A percentile compares a stretch with the other conserved stretches of the same genome.
Conservation (phyloP, 2,113 vertebrate species). For the Girardinichthys multiradiatus region DNA sequence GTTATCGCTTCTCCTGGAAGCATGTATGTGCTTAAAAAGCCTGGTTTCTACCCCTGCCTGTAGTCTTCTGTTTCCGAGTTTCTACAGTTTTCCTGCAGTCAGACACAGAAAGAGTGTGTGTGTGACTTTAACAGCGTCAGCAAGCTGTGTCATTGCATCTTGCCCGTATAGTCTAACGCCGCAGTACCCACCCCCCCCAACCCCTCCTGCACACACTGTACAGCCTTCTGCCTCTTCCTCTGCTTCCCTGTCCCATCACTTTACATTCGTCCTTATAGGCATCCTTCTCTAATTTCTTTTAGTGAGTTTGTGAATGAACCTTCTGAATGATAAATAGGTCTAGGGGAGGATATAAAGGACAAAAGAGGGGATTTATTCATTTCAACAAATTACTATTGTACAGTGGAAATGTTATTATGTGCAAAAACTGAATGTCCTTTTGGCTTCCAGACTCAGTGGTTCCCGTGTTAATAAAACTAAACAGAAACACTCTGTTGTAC, state of each 20-base stretch:
- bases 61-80: neutral
- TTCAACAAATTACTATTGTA: neutral
- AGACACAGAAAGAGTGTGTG: conserved; percentile 1
- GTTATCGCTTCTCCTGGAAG: conserved; percentile 12
- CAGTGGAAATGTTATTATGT: neutral
- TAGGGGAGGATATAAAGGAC: neutral
- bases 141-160: conserved; percentile 65
- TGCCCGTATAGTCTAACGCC: conserved; percentile 42
- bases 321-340: neutral
- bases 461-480: no score
- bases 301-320: conserved; percentile 6
- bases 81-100: conserved; percentile 4
- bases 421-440: neutral
- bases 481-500: neutral
- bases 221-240: conserved; percentile 11
- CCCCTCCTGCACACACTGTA: conserved; percentile 18
- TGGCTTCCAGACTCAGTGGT: neutral
- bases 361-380: neutral
- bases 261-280: neutral
- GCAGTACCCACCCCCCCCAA: conserved; percentile 43
- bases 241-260: conserved; percentile 5
- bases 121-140: conserved; percentile 38
- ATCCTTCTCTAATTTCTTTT: neutral
- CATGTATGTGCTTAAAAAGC: neutral
- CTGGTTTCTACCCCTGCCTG: neutral